Base-by-base conservation (phyloP, 2,113 vertebrate species). In the Trogon melanurus region DNA sequence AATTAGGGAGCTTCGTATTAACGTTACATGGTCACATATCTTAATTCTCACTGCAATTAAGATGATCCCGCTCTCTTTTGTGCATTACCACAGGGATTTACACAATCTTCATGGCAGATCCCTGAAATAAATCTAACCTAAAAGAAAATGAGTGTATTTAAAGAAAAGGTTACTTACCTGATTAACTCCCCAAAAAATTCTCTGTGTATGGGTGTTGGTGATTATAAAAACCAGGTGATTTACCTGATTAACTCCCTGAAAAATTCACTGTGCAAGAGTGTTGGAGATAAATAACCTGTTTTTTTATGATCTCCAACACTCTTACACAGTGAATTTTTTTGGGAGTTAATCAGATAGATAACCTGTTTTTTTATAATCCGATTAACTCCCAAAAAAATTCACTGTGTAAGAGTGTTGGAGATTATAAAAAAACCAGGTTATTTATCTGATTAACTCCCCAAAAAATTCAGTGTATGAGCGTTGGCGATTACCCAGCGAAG, bases 151-250 rank as follows among this genome's bases (percentile, higher is more conserved):
- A 25, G 2, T 15, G 10, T 21, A 41, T 74, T 81, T 65, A 23
- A 34, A 6, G 29, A 65, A 36, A 41, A 32, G 11, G 32, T 62
- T 72, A 51, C 22, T 69, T 60, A 51, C 18, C 45, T 72, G 34
- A 51, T 75, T 58, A 50, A 73, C 5, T 44, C 7, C 15, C 53
- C 79, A 38, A 26, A 6, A 79, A 4, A 36, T 16, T 30, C 11
- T 88, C 44, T n/a, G 8, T 75, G 13, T 26, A 36, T 2, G 4
- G 85, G 71, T 1, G 0, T 2, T 79, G 36, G 30, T 2, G 1
- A 62, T 3, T 29, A 18, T 41, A 41, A 41, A 41, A 41, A 41
- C 9, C 10, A 41, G 10, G 41, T 41, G 9, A 41, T 13, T 41
- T 41, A 11, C 13, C 41, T 41, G 41, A 41, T 41, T 41, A 41